Percentiles rank a stretch among this genome's conserved stretches.
phyloP scores from a whole-genome alignment of 2,797 vertebrate species.

The Rhynchotus rufescens region DNA sequence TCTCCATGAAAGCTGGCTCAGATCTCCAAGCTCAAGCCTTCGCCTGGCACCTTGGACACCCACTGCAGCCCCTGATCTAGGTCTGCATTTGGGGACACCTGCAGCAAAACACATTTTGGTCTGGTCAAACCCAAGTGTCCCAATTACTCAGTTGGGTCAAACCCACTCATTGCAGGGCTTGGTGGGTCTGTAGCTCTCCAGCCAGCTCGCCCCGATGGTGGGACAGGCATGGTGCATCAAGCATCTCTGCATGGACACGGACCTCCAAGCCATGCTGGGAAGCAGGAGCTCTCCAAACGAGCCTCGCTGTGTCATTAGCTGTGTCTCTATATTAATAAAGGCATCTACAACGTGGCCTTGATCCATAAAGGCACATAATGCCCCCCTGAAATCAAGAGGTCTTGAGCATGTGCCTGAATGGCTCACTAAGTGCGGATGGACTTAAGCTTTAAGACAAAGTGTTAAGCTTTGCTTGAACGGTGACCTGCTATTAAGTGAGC shows the following conservation, averaged over 20 bases:
- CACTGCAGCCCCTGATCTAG: too few species aligned
- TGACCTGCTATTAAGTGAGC: too few species aligned
- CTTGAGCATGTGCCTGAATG: fast-evolving
- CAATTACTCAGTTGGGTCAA: too few species aligned
- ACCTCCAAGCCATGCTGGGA: too few species aligned
- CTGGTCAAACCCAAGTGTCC: neutral
- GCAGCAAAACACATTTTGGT: too few species aligned
- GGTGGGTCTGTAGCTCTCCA: neutral
- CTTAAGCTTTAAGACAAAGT: neutral
- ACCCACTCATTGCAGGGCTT: neutral
- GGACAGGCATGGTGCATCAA: neutral
- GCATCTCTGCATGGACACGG: too few species aligned
- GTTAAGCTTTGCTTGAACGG: neutral
- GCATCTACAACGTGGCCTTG: neutral
- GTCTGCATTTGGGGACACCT: too few species aligned
- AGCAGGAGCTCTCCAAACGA: neutral
- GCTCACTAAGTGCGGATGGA: fast-evolving
- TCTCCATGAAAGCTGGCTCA: neutral
- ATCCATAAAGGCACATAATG: neutral
- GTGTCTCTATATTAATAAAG: neutral
- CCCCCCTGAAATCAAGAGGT: fast-evolving
- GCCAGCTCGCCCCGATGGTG: neutral
- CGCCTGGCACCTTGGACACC: neutral
- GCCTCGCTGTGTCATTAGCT: fast-evolving
- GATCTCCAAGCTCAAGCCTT: neutral